Evolutionary conservation across 2,113 vertebrate species (phyloP), one percentile per base, ranked within the genome.

Genomic region (Carlito syrichta): DNA sequence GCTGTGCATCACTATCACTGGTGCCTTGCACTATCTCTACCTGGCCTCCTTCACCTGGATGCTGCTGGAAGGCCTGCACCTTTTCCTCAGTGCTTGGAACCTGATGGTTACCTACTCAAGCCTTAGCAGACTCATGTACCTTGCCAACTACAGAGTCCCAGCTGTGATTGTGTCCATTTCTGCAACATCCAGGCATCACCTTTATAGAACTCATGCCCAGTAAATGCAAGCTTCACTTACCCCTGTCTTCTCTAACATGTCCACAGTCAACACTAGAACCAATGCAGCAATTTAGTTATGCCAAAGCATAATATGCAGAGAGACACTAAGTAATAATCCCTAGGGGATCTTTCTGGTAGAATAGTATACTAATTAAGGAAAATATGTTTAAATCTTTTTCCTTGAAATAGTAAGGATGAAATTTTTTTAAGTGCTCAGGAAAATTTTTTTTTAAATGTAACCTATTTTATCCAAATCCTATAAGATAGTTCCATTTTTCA

Each of bases 11-110:
- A 0, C 96, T 25, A 92, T 96, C 0, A 98, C 98, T 0, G 97
- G 98, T 0, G 66, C 91, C 58, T 78, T 98, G 10, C 98, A 98
- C n/a, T 98, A 97, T 30, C 91, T 98, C 73, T 98, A 98, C 89
- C 97, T 98, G 95, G 97, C 97, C 16, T 62, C 97, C 60, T 98
- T 98, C 79, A 79, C 73, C 74, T 98, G 98, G 98, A 98, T 98
- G 98, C 96, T 98, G 45, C 92, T 98, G 52, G 98, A 98, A 77
- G 97, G 95, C 2, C 54, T 98, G 48, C 82, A 97, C 14, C 98
- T 98, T 52, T 96, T 97, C 96, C 84, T 98, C 92, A 97, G 96
- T 4, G 97, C 98, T 0, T 92, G 97, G 48, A 97, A 98, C 92
- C 97, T 98, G 30, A 95, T 23, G 0, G 73, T 96, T 68, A 97